Conservation (phyloP, 2,113 vertebrate genomes). For the Mesocricetus auratus region DNA sequence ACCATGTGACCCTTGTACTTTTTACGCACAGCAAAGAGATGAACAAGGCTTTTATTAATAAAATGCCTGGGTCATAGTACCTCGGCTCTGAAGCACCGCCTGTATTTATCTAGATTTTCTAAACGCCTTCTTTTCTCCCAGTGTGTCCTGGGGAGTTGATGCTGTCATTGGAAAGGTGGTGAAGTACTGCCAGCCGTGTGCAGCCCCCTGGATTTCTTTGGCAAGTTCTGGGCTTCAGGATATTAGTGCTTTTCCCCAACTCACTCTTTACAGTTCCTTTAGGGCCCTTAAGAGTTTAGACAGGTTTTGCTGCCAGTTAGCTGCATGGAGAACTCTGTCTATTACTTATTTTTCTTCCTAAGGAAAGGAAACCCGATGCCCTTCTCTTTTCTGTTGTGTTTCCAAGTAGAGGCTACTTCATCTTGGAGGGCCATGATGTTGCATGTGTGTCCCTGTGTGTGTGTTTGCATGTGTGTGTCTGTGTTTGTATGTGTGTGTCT, state of each 20-base stretch:
- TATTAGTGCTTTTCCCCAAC: not conserved
- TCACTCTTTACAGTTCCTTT: not conserved
- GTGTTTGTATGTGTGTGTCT: too few species aligned
- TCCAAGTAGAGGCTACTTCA: not conserved
- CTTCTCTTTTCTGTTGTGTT: conserved; percentile 13
- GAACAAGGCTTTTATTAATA: not conserved
- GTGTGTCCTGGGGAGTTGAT: not conserved
- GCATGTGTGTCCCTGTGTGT: not conserved
- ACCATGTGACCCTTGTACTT: not conserved
- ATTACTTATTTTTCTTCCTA: not conserved
- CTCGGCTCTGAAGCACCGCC: not conserved
- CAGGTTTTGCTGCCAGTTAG: not conserved
- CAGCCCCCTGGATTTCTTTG: conserved; percentile 1
- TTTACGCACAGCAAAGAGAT: not conserved
- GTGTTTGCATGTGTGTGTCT: too few species aligned
- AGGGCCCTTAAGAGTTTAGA: not conserved
- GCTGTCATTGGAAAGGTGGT: not conserved
- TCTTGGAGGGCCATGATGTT: not conserved
- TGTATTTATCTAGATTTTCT: not conserved
- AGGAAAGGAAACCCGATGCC: not conserved
- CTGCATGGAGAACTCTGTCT: not conserved
- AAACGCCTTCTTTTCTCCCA: not conserved
- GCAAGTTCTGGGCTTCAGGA: not conserved
- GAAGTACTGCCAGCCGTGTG: not conserved
- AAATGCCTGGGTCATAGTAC: not conserved